A percentile compares a stretch with the other conserved stretches of the same genome.
Conservation (phyloP, 64 coral and sea anemone genomes). For the Actinia equina region DNA sequence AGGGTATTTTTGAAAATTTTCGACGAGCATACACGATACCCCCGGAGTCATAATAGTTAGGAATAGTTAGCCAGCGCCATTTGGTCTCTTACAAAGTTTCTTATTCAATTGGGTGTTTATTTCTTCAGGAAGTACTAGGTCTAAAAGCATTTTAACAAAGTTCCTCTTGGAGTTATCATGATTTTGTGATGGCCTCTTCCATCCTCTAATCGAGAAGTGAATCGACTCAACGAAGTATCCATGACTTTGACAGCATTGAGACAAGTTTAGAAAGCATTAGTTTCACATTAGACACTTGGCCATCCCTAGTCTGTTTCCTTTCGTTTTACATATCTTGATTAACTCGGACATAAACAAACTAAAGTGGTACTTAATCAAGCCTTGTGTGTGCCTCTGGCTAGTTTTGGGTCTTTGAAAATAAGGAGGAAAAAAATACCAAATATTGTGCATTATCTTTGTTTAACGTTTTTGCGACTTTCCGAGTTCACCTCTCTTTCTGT, state of each 20-base stretch:
- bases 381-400: neutral
- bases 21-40: too few species aligned
- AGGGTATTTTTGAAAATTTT: too few species aligned
- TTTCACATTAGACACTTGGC: neutral
- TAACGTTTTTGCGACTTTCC: too few species aligned
- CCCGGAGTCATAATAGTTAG: too few species aligned
- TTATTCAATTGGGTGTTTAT: neutral
- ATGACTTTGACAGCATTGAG: neutral
- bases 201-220: neutral
- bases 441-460: too few species aligned
- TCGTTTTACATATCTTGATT: neutral
- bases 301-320: neutral
- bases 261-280: neutral
- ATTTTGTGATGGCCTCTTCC: neutral
- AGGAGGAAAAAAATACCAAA: too few species aligned
- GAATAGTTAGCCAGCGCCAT: neutral
- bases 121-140: neutral
- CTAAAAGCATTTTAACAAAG: slow-evolving; percentile 2
- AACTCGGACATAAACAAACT: neutral
- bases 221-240: neutral
- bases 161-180: neutral
- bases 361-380: neutral
- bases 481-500: too few species aligned
- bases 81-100: neutral
- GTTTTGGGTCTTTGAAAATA: neutral